A percentile compares a stretch with the other conserved stretches of the same genome.
These are phyloP conservation scores for Cepaea hortensis DNA, from an alignment of 2,888 invertebrate genomes.

Conservation along the genomic window DNA sequence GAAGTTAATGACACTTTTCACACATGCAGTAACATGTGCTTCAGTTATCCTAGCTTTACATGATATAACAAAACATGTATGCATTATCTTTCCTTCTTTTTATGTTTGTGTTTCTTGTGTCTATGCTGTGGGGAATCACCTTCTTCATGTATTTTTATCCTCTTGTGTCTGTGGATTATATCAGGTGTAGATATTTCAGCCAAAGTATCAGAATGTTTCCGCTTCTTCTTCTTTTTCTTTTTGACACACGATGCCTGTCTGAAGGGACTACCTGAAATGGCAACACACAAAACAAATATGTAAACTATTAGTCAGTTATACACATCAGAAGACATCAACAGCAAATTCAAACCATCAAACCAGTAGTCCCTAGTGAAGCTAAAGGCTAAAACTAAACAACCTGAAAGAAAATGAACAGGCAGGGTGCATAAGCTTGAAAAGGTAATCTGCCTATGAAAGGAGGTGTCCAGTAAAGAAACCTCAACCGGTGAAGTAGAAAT, in stretches of 20 bases:
- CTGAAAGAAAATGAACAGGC: too few species aligned
- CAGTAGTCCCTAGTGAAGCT: too few species aligned
- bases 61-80: not conserved
- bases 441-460: too few species aligned
- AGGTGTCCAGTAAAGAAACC: too few species aligned
- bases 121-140: not conserved
- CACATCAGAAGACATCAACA: too few species aligned
- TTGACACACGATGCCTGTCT: not conserved
- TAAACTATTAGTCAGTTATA: too few species aligned
- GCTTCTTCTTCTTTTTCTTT: slow-evolving; percentile 20
- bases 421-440: too few species aligned
- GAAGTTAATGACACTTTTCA: too few species aligned
- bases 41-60: not conserved
- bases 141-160: not conserved
- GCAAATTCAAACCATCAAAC: too few species aligned
- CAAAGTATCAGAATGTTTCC: slow-evolving; percentile 15
- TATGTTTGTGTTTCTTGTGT: slow-evolving; percentile 28
- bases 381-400: too few species aligned
- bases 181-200: not conserved
- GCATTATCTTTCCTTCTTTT: slow-evolving; percentile 1
- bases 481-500: too few species aligned
- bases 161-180: slow-evolving; percentile 1
- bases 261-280: slow-evolving; percentile 9
- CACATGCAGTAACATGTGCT: not conserved
- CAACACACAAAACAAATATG: not conserved